These are phyloP conservation scores for Seriola dumerili DNA, from an alignment of 2,113 vertebrate genomes.

Conservation along the genomic window DNA sequence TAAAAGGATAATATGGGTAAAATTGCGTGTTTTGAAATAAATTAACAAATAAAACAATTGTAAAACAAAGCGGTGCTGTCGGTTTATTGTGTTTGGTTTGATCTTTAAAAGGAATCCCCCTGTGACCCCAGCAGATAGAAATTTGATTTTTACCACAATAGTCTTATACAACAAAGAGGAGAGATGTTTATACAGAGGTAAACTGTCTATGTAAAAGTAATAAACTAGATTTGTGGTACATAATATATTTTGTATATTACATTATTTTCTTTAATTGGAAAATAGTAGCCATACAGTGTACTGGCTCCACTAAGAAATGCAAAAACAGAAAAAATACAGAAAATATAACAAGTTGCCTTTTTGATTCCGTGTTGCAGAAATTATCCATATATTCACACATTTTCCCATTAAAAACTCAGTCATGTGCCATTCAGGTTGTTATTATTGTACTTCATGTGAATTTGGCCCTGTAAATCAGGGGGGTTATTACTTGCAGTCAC, in stretches of 20 bases:
- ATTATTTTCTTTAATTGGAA: slow-evolving; percentile 25
- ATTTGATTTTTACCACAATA: slow-evolving; percentile 25
- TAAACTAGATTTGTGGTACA: slow-evolving; percentile 14
- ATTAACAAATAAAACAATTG: slow-evolving; percentile 86
- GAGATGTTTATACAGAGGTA: slow-evolving; percentile 13
- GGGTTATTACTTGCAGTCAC: slow-evolving; percentile 5
- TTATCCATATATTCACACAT: background rate
- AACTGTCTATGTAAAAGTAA: slow-evolving; percentile 19
- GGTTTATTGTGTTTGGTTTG: slow-evolving; percentile 65
- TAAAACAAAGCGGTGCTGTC: slow-evolving; percentile 73
- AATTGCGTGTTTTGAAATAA: slow-evolving; percentile 90
- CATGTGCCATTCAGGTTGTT: background rate
- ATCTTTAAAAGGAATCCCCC: slow-evolving; percentile 29
- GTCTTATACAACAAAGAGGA: slow-evolving; percentile 16
- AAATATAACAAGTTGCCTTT: background rate
- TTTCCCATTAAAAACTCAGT: background rate
- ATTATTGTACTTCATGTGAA: background rate
- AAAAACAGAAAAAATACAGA: slow-evolving; percentile 9
- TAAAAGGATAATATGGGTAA: slow-evolving; percentile 88
- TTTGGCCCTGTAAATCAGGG: background rate
- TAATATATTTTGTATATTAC: slow-evolving; percentile 20
- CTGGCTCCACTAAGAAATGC: background rate
- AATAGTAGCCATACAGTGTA: slow-evolving; percentile 16
- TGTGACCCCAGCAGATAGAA: slow-evolving; percentile 10
- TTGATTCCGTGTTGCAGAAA: background rate